A percentile compares a stretch with the other conserved stretches of the same genome.
These are phyloP conservation scores for Hemaris fuciformis DNA, from an alignment of 2,888 invertebrate species.

Conservation along the genomic window DNA sequence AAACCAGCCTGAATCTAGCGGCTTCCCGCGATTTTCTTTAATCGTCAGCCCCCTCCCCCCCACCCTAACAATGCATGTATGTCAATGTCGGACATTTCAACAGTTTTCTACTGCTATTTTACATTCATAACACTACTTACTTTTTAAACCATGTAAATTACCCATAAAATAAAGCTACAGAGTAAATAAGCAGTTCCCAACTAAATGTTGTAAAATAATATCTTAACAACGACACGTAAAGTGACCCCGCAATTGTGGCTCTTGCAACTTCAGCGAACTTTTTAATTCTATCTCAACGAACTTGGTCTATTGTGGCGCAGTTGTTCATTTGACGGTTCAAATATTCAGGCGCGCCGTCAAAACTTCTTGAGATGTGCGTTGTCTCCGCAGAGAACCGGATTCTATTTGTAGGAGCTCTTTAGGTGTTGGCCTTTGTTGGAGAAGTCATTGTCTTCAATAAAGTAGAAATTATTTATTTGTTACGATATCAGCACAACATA, in stretches of 20 bases:
- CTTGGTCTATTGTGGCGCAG: neutral
- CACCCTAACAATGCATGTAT: too few species aligned
- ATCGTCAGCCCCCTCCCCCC: too few species aligned
- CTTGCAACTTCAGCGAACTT: neutral
- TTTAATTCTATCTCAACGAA: conserved; percentile 10
- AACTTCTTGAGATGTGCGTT: neutral
- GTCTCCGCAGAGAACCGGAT: neutral
- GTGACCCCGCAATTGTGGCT: neutral
- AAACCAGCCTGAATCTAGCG: too few species aligned
- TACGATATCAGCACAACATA: too few species aligned
- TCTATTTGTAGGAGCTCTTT: neutral
- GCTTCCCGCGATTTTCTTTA: too few species aligned
- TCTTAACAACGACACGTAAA: neutral
- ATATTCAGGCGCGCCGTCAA: neutral
- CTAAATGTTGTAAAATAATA: neutral
- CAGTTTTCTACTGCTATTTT: too few species aligned
- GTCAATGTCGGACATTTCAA: too few species aligned
- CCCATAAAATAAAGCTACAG: neutral
- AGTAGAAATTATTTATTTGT: too few species aligned
- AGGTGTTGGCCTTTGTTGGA: neutral
- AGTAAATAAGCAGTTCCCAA: neutral
- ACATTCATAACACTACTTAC: too few species aligned
- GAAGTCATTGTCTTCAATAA: neutral
- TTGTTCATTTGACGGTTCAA: neutral
- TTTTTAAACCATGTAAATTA: too few species aligned